Conservation (phyloP, 2,113 vertebrate species). For the Chaetura pelagica region DNA sequence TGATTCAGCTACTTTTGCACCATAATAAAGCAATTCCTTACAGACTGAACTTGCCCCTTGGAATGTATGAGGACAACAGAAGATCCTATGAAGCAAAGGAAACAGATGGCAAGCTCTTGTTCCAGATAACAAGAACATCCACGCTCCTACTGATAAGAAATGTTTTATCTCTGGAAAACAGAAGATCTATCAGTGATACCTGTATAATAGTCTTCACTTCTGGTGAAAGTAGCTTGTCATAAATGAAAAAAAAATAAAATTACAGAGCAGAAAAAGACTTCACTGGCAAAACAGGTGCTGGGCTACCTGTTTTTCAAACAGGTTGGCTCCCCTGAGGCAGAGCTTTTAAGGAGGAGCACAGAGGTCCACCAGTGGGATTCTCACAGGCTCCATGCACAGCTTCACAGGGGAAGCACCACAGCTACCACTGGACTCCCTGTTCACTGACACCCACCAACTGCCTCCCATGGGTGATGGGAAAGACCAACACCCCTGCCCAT, state of each 20-base stretch:
- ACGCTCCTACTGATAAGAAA: constrained; percentile 6
- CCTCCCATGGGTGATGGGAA: background rate
- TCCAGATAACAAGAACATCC: constrained; percentile 23
- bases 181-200: constrained; percentile 30
- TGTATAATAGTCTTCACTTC: constrained; percentile 36
- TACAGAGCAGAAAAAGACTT: constrained; percentile 26
- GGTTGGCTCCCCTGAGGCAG: background rate
- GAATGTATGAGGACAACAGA: background rate
- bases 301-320: background rate
- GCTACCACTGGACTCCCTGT: background rate
- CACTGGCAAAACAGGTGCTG: background rate
- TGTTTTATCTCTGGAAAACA: constrained; percentile 41
- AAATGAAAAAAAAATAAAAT: constrained; percentile 43
- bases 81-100: constrained; percentile 8
- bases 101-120: background rate
- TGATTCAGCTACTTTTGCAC: background rate
- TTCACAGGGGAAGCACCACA: background rate
- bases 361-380: background rate
- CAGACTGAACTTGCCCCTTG: background rate
- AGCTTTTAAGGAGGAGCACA: background rate
- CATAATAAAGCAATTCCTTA: background rate
- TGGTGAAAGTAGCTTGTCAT: constrained; percentile 46
- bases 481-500: background rate
- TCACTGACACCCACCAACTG: background rate
- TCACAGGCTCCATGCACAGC: background rate